Conservation (phyloP, 2,888 invertebrate genomes). For the Cylloceria caligata region DNA sequence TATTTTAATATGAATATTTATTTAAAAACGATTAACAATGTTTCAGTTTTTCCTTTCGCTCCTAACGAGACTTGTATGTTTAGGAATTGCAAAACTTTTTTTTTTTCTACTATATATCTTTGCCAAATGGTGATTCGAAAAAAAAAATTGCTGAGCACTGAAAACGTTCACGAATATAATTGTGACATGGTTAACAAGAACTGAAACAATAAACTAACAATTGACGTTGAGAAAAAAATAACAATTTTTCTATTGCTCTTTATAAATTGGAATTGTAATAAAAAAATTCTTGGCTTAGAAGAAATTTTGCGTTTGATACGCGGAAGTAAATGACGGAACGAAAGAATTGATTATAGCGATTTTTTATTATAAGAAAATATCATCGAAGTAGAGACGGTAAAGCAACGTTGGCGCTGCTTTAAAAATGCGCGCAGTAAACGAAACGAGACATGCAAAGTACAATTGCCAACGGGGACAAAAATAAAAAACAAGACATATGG, state of each 20-base stretch:
- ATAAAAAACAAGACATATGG: slow-evolving; percentile 28
- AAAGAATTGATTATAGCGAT: not conserved
- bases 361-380: not conserved
- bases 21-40: not conserved
- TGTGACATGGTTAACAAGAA: too few relatives aligned
- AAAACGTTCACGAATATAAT: too few relatives aligned
- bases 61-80: too few relatives aligned
- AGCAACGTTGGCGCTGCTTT: not conserved
- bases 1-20: not conserved
- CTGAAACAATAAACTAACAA: too few relatives aligned
- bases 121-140: too few relatives aligned
- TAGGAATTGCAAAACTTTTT: too few relatives aligned
- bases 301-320: not conserved
- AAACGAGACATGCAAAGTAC: slow-evolving; percentile 10
- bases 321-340: not conserved
- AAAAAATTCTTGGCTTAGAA: too few relatives aligned
- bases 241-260: not conserved
- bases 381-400: not conserved
- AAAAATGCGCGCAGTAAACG: slow-evolving; percentile 14
- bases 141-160: too few relatives aligned
- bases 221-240: too few relatives aligned
- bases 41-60: too few relatives aligned
- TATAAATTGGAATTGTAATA: too few relatives aligned
- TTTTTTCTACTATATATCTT: too few relatives aligned
- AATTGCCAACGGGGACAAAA: not conserved